Evolutionary conservation across 2,888 invertebrate species (phyloP).

Genomic region (Tetramorium bicarinatum): DNA sequence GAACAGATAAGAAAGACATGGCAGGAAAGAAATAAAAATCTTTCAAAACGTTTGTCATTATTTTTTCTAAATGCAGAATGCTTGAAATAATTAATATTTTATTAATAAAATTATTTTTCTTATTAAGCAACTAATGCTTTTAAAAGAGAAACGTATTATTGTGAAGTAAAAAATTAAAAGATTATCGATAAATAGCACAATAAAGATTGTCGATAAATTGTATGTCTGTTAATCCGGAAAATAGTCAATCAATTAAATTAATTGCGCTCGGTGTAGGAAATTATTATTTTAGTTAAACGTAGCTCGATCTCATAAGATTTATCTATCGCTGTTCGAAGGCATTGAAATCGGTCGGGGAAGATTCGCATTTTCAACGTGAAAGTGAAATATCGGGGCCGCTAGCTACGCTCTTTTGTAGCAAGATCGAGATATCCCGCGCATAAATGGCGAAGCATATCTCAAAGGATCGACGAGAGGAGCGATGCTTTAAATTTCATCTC

Average conservation of each 20-base stretch:
- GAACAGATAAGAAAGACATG: background rate
- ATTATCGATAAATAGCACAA: background rate
- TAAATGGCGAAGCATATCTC: constrained; percentile 57
- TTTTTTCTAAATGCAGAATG: background rate
- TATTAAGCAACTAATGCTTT: background rate
- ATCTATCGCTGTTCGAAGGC: background rate
- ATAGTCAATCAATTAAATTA: constrained; percentile 3
- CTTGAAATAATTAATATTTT: background rate
- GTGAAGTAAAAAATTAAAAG: background rate
- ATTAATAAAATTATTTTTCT: background rate
- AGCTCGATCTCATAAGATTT: background rate
- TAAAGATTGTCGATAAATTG: constrained; percentile 4
- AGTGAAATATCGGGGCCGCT: constrained; percentile 43
- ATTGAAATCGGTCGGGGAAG: constrained; percentile 26
- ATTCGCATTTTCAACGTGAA: constrained; percentile 36
- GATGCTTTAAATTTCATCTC: constrained; percentile 74
- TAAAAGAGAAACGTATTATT: background rate
- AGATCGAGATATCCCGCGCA: constrained; percentile 41
- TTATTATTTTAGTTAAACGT: constrained; percentile 19
- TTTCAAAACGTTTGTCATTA: background rate
- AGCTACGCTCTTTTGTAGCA: constrained; percentile 43
- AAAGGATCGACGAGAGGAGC: constrained; percentile 53
- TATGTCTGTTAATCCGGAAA: background rate
- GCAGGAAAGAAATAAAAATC: background rate
- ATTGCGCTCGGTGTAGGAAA: background rate